Evolutionary conservation across 2,113 vertebrate genomes (phyloP).

Genomic region (Tetrao urogallus): DNA sequence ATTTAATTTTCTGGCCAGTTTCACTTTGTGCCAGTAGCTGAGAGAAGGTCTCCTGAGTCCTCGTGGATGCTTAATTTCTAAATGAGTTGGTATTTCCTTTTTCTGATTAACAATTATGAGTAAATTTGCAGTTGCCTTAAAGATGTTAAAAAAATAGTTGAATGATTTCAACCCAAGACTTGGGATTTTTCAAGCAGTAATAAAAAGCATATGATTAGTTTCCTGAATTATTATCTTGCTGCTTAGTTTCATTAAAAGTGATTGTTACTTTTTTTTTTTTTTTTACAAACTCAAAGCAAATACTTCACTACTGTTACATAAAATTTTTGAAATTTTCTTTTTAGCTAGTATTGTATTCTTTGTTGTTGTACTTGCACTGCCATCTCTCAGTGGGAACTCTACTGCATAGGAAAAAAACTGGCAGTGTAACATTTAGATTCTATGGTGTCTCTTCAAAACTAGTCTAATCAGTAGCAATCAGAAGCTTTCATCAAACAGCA

Average conservation of each 20-base stretch:
- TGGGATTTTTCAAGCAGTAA: neutral
- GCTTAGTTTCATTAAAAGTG: neutral
- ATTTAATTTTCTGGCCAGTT: neutral
- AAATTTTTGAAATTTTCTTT: neutral
- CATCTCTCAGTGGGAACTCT: neutral
- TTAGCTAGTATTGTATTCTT: neutral
- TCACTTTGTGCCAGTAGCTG: neutral
- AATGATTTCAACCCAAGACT: neutral
- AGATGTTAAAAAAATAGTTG: neutral
- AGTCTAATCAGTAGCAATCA: neutral
- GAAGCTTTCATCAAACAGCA: neutral
- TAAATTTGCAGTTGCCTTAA: neutral
- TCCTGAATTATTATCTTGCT: neutral
- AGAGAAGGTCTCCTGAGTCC: neutral
- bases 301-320: neutral
- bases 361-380: neutral
- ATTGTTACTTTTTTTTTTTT: neutral
- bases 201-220: neutral
- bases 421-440: neutral
- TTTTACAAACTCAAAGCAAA: neutral
- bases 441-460: neutral
- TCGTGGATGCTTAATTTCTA: neutral
- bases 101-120: neutral
- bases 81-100: neutral
- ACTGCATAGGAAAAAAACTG: neutral